These are phyloP conservation scores for Microtus oregoni DNA, from an alignment of 2,113 vertebrate species.

Conservation along the genomic window DNA sequence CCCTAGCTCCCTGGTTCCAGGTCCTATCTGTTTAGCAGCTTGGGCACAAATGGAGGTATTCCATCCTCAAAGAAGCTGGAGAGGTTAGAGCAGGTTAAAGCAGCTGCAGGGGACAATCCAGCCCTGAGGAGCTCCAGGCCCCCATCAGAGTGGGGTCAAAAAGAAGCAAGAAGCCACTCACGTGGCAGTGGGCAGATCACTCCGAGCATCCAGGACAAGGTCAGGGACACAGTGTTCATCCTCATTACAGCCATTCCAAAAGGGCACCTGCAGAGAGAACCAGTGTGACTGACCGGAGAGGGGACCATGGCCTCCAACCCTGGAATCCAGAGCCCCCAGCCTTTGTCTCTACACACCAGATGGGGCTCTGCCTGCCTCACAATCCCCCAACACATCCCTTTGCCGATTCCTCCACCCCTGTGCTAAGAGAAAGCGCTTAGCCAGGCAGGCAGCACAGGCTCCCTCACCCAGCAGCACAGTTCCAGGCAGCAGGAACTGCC, in stretches of 20 bases:
- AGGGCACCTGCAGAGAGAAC: slow-evolving; percentile 90
- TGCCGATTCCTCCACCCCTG: background rate
- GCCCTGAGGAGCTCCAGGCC: background rate
- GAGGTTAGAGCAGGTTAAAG: background rate
- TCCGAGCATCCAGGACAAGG: slow-evolving; percentile 92
- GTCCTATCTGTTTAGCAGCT: background rate
- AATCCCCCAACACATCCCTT: background rate
- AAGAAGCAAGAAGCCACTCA: slow-evolving; percentile 83
- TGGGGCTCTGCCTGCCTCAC: background rate
- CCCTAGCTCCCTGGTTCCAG: background rate
- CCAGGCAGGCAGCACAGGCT: background rate
- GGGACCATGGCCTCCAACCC: background rate
- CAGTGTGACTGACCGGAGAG: background rate
- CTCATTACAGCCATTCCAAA: slow-evolving; percentile 98
- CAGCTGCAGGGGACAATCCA: background rate
- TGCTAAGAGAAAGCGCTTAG: background rate
- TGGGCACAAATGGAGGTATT: background rate
- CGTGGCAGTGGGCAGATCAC: slow-evolving; percentile 92
- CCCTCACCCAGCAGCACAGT: background rate
- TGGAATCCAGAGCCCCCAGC: background rate
- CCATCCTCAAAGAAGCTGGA: background rate
- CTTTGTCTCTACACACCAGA: background rate
- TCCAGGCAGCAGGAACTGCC: background rate
- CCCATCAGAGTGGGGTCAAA: background rate
- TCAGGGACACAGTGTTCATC: slow-evolving; percentile 96